Evolutionary conservation across 2,888 invertebrate genomes (phyloP).

Genomic region (Meiosimyza decipiens): DNA sequence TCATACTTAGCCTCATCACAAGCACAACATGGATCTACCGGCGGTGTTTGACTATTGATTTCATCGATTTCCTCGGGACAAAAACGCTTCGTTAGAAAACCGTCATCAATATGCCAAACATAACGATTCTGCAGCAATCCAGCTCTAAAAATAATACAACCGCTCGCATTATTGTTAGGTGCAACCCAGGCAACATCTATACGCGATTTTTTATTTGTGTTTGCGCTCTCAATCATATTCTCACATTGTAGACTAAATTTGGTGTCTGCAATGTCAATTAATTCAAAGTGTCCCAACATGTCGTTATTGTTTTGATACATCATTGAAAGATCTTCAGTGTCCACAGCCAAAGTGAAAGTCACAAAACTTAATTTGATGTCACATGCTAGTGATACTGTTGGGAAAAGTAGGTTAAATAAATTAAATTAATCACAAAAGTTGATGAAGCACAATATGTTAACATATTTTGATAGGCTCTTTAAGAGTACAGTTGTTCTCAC

Average conservation of each 20-base stretch:
- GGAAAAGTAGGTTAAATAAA: not conserved
- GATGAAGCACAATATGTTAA: no score
- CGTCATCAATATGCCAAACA: slow-evolving; percentile 86
- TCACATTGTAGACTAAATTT: slow-evolving; percentile 81
- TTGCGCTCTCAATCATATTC: slow-evolving; percentile 86
- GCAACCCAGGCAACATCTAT: slow-evolving; percentile 85
- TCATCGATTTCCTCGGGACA: slow-evolving; percentile 77
- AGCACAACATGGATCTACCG: slow-evolving; percentile 86
- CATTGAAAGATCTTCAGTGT: slow-evolving; percentile 70
- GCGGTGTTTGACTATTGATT: slow-evolving; percentile 73
- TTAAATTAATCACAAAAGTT: not conserved
- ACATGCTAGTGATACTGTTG: slow-evolving; percentile 74
- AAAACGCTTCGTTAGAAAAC: slow-evolving; percentile 75
- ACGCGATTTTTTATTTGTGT: slow-evolving; percentile 79
- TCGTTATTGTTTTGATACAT: slow-evolving; percentile 57
- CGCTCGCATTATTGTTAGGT: slow-evolving; percentile 76
- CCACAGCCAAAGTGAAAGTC: slow-evolving; percentile 84
- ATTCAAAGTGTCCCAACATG: slow-evolving; percentile 73
- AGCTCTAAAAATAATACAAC: slow-evolving; percentile 85
- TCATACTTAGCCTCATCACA: slow-evolving; percentile 98
- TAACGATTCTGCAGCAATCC: slow-evolving; percentile 80
- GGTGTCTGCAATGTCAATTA: slow-evolving; percentile 78
- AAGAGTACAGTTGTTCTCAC: no score
- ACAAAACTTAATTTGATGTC: slow-evolving; percentile 77
- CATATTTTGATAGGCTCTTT: no score